Conservation (phyloP, 2,113 vertebrate genomes). For the Melanerpes aurifrons region DNA sequence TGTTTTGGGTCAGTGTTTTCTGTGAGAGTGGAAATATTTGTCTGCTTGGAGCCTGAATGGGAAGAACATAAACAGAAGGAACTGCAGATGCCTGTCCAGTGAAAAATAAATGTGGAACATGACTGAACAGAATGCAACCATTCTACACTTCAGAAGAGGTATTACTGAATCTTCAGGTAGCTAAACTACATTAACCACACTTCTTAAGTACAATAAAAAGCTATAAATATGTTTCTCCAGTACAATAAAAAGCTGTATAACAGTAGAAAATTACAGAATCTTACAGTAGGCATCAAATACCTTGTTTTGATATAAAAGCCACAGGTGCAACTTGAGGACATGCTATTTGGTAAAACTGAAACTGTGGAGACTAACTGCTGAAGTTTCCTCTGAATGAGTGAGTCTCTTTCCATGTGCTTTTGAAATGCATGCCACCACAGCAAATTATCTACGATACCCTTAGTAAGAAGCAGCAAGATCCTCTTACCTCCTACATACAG, state of each 20-base stretch:
- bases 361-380: neutral
- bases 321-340: neutral
- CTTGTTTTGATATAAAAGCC: neutral
- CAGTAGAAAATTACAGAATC: neutral
- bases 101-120: neutral
- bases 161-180: neutral
- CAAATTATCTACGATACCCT: neutral
- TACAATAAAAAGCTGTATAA: neutral
- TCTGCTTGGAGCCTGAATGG: neutral
- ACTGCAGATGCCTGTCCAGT: neutral
- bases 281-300: neutral
- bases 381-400: neutral
- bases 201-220: neutral
- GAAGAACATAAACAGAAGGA: neutral
- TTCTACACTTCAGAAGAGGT: neutral
- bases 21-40: neutral
- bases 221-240: neutral
- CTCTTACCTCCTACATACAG: constrained; percentile 95
- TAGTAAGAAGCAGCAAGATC: constrained; percentile 11
- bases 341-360: neutral
- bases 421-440: neutral
- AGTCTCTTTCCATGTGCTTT: neutral
- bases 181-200: neutral
- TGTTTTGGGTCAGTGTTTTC: neutral
- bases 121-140: neutral